phyloP scores from a whole-genome alignment of 2,113 vertebrate genomes.

The Syrmaticus mikado region DNA sequence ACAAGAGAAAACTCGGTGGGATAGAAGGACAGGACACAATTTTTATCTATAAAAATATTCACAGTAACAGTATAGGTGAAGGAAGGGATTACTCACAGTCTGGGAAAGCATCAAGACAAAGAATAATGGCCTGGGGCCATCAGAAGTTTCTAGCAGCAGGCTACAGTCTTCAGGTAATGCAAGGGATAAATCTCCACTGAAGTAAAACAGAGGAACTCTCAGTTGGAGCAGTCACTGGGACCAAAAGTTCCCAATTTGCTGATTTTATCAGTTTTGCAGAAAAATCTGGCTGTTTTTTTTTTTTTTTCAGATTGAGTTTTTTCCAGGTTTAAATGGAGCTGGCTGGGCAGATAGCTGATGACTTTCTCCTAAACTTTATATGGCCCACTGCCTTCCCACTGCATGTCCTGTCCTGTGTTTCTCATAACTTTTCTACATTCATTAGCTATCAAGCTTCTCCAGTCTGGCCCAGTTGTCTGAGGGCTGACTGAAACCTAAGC shows the following conservation, averaged over 20 bases:
- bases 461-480: not conserved
- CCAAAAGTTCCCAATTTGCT: not conserved
- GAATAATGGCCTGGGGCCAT: not conserved
- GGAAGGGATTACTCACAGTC: constrained; percentile 25
- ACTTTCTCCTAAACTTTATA: not conserved
- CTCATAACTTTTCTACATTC: not conserved
- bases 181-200: not conserved
- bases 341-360: not conserved
- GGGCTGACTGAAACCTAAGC: not conserved
- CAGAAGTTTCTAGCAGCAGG: not conserved
- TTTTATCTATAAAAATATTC: constrained; percentile 25
- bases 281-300: not conserved
- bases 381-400: rapidly evolving
- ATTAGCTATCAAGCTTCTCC: not conserved
- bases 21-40: constrained; percentile 11
- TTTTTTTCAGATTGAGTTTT: not conserved
- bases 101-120: not conserved
- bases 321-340: not conserved
- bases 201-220: not conserved
- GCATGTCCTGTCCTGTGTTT: not conserved
- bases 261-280: not conserved
- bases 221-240: not conserved
- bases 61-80: constrained; percentile 19
- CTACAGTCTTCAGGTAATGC: not conserved
- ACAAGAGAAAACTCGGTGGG: not conserved